Evolutionary conservation across 2,113 vertebrate species (phyloP).

Genomic region (Pyrgilauda ruficollis): DNA sequence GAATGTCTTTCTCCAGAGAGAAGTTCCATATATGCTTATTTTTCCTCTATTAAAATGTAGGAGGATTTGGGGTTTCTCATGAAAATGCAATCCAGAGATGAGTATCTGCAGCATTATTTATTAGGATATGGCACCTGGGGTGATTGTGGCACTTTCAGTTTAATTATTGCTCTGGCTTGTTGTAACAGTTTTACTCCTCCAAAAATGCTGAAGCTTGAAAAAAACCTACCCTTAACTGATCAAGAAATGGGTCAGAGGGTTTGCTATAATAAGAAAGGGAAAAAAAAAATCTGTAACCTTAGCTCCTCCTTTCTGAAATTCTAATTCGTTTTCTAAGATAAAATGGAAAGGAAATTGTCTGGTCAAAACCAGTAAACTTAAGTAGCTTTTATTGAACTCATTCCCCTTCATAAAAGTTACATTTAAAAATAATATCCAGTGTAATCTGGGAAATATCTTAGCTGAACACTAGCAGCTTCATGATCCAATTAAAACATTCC

Average conservation of each 20-base stretch:
- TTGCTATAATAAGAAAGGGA: not conserved
- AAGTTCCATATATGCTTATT: not conserved
- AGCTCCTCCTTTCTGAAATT: not conserved
- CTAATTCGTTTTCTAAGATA: not conserved
- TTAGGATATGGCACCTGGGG: not conserved
- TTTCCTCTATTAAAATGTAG: not conserved
- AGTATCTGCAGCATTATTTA: not conserved
- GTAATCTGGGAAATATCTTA: not conserved
- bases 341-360: not conserved
- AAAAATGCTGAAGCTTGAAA: not conserved
- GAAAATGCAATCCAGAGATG: not conserved
- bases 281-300: not conserved
- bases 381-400: not conserved
- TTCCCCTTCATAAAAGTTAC: not conserved
- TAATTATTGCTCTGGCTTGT: not conserved
- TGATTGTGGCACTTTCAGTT: not conserved
- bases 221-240: not conserved
- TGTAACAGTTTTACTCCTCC: not conserved
- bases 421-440: not conserved
- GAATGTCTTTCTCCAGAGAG: not conserved
- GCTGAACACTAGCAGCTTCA: not conserved
- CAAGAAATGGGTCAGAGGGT: not conserved
- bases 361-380: not conserved
- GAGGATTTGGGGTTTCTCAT: not conserved
- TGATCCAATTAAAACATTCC: not conserved